Evolutionary conservation across 2,113 vertebrate species (phyloP).

Genomic region (Neopipo cinnamomea): DNA sequence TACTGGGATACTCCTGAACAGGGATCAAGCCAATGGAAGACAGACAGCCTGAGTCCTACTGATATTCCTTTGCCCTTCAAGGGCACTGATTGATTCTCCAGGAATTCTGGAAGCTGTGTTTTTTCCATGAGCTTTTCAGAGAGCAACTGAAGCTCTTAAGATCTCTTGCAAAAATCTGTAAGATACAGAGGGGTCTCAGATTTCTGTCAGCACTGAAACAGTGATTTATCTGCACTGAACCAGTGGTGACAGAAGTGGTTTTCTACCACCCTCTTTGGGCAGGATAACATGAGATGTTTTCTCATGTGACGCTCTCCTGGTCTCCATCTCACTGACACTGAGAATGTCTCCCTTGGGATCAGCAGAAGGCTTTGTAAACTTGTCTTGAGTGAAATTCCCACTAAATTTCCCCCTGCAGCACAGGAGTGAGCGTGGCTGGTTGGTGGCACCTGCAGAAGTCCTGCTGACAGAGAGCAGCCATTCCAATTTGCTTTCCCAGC

Average conservation of each 20-base stretch:
- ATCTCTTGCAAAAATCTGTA: neutral
- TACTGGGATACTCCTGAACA: neutral
- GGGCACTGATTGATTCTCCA: neutral
- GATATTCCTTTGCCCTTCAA: neutral
- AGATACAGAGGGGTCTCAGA: neutral
- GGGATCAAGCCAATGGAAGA: neutral
- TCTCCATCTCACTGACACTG: neutral
- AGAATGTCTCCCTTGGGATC: neutral
- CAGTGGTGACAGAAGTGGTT: neutral
- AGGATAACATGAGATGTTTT: neutral
- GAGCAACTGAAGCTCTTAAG: neutral
- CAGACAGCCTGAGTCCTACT: neutral
- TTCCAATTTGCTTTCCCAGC: neutral
- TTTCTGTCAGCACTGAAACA: neutral
- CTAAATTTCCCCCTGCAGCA: neutral
- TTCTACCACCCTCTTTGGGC: neutral
- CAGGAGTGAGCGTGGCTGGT: neutral
- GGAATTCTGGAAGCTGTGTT: neutral
- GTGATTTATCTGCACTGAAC: no score
- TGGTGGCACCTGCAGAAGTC: neutral
- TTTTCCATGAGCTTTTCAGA: neutral
- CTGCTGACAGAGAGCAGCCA: neutral
- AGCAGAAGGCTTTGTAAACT: neutral
- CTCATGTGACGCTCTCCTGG: neutral
- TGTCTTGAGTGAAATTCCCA: neutral